Percentiles rank a stretch among this genome's conserved stretches.
Evolutionary conservation across 2,113 vertebrate species (phyloP).

Genomic region (Strigops habroptila): DNA sequence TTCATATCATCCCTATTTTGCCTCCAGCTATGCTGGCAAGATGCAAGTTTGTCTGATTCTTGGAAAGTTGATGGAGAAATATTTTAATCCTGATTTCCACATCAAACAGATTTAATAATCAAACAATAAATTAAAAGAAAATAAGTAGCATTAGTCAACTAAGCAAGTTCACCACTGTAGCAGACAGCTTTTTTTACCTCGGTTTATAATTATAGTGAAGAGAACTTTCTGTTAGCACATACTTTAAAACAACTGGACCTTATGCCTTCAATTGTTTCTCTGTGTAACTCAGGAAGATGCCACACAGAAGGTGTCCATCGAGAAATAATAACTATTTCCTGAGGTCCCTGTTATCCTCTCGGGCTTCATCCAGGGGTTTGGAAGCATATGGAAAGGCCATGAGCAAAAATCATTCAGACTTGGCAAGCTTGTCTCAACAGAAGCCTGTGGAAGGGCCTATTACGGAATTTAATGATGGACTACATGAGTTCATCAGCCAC

Average conservation of each 20-base stretch:
- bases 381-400: not conserved
- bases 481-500: slow-evolving; percentile 7
- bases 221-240: not conserved
- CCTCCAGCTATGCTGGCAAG: not conserved
- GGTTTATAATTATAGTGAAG: not conserved
- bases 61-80: not conserved
- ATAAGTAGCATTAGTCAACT: not conserved
- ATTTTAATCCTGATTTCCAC: not conserved
- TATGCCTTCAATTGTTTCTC: not conserved
- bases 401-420: not conserved
- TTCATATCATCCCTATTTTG: not conserved
- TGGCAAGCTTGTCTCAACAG: slow-evolving; percentile 5
- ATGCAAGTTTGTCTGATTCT: not conserved
- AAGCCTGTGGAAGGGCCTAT: slow-evolving; percentile 8
- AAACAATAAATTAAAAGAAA: not conserved
- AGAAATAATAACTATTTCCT: not conserved
- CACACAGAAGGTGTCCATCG: not conserved
- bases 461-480: slow-evolving; percentile 3
- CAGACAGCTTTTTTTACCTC: not conserved
- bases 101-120: not conserved
- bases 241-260: not conserved
- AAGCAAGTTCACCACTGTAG: not conserved
- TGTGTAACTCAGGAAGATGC: not conserved
- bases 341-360: not conserved
- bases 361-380: not conserved